Evolutionary conservation across 2,797 vertebrate genomes (phyloP).

Genomic region (Spatula clypeata): DNA sequence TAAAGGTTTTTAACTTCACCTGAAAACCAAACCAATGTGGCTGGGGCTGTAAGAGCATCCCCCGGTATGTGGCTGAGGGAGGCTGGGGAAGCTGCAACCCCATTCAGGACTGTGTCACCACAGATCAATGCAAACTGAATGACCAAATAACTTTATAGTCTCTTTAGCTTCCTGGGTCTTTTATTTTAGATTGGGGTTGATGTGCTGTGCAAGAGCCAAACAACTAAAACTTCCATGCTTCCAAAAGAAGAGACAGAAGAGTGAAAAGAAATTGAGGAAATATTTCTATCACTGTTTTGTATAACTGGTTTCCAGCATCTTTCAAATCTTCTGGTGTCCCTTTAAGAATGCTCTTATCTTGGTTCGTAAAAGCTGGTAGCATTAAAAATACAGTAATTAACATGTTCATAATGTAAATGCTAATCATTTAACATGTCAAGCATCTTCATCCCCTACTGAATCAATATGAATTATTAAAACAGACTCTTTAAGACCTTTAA

Average conservation of each 20-base stretch:
- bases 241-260: neutral
- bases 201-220: neutral
- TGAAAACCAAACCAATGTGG: neutral
- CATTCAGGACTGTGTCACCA: neutral
- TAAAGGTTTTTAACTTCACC: neutral
- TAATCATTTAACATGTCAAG: conserved; percentile 69
- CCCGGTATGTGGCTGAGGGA: fast-evolving
- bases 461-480: conserved; percentile 77
- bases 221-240: fast-evolving
- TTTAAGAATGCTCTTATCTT: conserved; percentile 26
- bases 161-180: fast-evolving
- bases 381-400: conserved; percentile 73
- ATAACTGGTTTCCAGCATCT: fast-evolving
- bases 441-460: conserved; percentile 61
- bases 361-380: conserved; percentile 38
- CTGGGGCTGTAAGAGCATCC: fast-evolving
- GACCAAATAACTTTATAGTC: neutral
- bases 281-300: neutral
- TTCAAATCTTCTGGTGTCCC: neutral
- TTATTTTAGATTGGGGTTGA: fast-evolving
- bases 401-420: conserved; percentile 56
- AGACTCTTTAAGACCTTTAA: conserved; percentile 62
- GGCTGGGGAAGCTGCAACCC: neutral
- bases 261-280: neutral
- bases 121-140: neutral